Evolutionary conservation across 1,140 invertebrate species (phyloP).

Genomic region (Monochamus saltuarius): DNA sequence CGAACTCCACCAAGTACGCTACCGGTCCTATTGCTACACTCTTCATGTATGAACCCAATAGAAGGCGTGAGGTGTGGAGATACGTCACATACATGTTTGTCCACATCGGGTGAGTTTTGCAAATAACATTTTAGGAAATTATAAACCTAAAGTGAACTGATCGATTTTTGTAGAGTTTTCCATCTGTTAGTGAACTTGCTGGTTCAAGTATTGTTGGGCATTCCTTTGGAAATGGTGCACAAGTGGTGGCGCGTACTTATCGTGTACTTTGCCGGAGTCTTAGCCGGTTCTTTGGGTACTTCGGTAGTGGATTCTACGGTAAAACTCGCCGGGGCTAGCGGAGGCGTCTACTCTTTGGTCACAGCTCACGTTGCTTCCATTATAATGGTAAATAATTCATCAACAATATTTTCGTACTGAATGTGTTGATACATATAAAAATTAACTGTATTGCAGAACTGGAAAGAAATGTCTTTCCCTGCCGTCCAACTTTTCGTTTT

Average conservation of each 20-base stretch:
- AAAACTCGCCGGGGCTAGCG: conserved; percentile 87
- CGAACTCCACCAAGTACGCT: conserved; percentile 51
- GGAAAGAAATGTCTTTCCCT: conserved; percentile 89
- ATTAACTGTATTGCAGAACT: conserved; percentile 69
- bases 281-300: conserved; percentile 86
- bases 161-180: conserved; percentile 66
- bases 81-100: conserved; percentile 96
- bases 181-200: conserved; percentile 91
- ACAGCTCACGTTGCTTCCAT: conserved; percentile 94
- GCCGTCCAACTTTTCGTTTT: conserved; percentile 77
- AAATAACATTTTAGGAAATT: too few species aligned
- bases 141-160: not conserved
- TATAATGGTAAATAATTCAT: conserved; percentile 70
- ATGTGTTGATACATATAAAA: not conserved
- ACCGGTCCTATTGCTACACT: conserved; percentile 72
- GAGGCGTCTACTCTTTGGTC: conserved; percentile 93
- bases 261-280: conserved; percentile 78
- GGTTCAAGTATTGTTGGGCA: conserved; percentile 88
- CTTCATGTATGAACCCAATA: conserved; percentile 89
- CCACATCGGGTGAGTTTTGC: conserved; percentile 84
- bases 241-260: conserved; percentile 86
- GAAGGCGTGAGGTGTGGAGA: conserved; percentile 86
- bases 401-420: not conserved
- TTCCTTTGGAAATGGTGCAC: conserved; percentile 95
- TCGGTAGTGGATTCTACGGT: conserved; percentile 85